Conservation (phyloP, 2,888 invertebrate species). For the Cotesia congregata region DNA sequence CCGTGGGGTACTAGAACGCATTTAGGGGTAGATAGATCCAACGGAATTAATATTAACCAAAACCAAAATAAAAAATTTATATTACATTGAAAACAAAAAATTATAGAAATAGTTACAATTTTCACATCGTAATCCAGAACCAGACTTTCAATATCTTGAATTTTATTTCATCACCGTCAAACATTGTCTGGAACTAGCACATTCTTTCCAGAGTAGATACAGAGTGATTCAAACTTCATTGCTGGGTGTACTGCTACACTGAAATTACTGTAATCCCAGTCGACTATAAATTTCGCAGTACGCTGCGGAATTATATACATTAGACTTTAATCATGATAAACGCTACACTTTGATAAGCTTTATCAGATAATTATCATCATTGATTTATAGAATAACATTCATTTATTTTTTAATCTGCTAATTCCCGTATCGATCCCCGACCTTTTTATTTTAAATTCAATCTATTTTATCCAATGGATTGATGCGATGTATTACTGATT, state of each 20-base stretch:
- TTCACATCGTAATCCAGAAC: too few species aligned
- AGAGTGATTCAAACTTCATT: constrained; percentile 38
- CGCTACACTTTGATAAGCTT: constrained; percentile 23
- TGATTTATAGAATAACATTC: constrained; percentile 7
- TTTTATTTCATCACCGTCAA: constrained; percentile 37
- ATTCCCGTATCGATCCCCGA: too few species aligned
- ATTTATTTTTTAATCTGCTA: neutral
- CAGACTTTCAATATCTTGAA: neutral
- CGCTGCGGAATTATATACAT: constrained; percentile 15
- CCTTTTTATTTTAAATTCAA: neutral
- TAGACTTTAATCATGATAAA: constrained; percentile 28
- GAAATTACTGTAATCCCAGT: constrained; percentile 37
- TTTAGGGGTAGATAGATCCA: constrained; percentile 46
- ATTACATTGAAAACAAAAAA: too few species aligned
- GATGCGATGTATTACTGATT: too few species aligned
- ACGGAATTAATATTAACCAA: constrained; percentile 57
- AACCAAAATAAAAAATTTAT: constrained; percentile 23
- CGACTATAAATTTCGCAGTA: constrained; percentile 30
- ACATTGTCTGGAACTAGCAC: neutral
- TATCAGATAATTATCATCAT: constrained; percentile 19
- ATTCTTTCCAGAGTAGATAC: neutral
- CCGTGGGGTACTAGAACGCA: constrained; percentile 34
- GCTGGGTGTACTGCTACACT: constrained; percentile 16
- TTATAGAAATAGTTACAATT: too few species aligned
- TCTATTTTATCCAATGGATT: neutral